phyloP scores from a whole-genome alignment of 1,140 invertebrate species.

The Galendromus occidentalis region DNA sequence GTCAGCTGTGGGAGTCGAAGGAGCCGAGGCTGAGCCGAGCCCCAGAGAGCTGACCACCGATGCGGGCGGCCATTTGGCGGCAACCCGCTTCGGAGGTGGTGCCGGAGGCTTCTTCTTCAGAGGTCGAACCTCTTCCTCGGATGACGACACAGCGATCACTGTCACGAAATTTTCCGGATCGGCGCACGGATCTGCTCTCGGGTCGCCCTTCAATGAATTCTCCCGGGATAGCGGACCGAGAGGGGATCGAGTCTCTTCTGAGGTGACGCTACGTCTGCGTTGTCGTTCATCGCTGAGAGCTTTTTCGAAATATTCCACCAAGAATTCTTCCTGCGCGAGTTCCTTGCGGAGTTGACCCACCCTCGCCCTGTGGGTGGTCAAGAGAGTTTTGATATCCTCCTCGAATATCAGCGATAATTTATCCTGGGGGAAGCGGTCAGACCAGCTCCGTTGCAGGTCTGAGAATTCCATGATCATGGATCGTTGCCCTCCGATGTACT shows the following conservation, averaged over 20 bases:
- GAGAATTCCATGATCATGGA: constrained; percentile 4
- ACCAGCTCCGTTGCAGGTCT: background rate
- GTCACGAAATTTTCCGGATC: constrained; percentile 5
- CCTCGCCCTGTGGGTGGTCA: background rate
- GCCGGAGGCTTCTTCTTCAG: constrained; percentile 7
- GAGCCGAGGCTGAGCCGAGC: background rate
- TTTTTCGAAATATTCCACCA: background rate
- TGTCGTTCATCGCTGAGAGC: constrained; percentile 1
- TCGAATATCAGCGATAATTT: constrained; percentile 1
- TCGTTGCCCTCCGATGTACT: too few species aligned
- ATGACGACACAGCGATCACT: background rate
- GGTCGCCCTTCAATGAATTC: background rate
- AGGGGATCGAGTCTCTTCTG: background rate
- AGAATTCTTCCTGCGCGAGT: constrained; percentile 2
- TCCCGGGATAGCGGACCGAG: background rate
- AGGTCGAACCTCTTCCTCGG: background rate
- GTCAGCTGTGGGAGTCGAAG: background rate
- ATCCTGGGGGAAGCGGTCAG: constrained; percentile 1
- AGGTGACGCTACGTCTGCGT: background rate
- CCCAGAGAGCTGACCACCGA: constrained; percentile 1
- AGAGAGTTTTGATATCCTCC: background rate
- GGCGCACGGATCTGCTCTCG: background rate
- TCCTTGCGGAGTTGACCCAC: constrained; percentile 1
- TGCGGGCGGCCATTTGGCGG: constrained; percentile 3
- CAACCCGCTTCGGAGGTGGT: constrained; percentile 5